A percentile compares a stretch with the other conserved stretches of the same genome.
Evolutionary conservation across 2,797 vertebrate genomes (phyloP).

Genomic region (Leuciscus waleckii): DNA sequence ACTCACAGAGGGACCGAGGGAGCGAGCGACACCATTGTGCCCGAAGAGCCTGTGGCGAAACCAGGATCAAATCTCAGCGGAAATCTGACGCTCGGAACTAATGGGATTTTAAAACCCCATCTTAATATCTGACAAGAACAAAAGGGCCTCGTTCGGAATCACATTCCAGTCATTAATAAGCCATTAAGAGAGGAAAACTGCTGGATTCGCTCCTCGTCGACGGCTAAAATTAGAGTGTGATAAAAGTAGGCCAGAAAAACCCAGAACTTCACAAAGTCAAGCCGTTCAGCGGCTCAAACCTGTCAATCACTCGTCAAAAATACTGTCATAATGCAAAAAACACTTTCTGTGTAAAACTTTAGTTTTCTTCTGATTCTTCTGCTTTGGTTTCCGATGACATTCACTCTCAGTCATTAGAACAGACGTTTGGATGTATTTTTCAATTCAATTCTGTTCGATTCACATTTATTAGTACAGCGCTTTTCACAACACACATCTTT

Average conservation of each 20-base stretch:
- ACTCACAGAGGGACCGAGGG: background rate
- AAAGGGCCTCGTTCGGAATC: constrained; percentile 51
- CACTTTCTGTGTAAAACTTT: background rate
- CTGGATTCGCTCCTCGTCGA: constrained; percentile 39
- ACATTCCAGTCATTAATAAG: constrained; percentile 57
- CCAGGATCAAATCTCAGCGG: constrained; percentile 56
- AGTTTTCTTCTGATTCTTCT: too few species aligned
- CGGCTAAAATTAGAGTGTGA: constrained; percentile 10
- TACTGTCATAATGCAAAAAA: too few species aligned
- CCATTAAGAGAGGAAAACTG: constrained; percentile 57
- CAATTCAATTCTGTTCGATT: too few species aligned
- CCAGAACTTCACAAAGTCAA: background rate
- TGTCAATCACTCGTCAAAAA: too few species aligned
- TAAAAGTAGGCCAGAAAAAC: constrained; percentile 36
- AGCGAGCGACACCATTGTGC: constrained; percentile 43
- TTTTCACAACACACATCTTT: too few species aligned
- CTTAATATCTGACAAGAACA: constrained; percentile 62
- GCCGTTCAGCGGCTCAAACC: too few species aligned
- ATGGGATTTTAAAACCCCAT: constrained; percentile 64
- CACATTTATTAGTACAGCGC: too few species aligned
- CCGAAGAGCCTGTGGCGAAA: constrained; percentile 50
- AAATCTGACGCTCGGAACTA: constrained; percentile 53
- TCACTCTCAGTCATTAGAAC: background rate
- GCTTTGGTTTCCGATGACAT: background rate
- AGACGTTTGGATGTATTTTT: too few species aligned